These are phyloP conservation scores for Pachliopta kotzebuea DNA, from an alignment of 2,888 invertebrate species.

Conservation along the genomic window DNA sequence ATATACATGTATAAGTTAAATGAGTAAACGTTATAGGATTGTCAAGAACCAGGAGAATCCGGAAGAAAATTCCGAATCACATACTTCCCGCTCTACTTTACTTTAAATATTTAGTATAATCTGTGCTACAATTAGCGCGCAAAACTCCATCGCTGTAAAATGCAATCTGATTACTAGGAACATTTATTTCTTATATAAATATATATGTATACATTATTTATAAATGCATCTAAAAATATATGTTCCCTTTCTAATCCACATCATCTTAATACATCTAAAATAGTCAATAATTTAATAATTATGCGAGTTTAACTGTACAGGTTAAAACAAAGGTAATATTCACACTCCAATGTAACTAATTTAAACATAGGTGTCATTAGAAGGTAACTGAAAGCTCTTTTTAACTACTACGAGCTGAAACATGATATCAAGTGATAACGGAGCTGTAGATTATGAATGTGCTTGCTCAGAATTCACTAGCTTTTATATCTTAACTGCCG, in stretches of 20 bases:
- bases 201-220: constrained; percentile 28
- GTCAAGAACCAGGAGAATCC: no score
- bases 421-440: no score
- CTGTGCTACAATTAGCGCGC: no score
- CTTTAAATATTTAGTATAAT: no score
- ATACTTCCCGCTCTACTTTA: no score
- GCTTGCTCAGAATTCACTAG: no score
- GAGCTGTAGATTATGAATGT: no score
- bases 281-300: constrained; percentile 21
- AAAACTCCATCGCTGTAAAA: constrained; percentile 1
- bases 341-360: constrained; percentile 5
- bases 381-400: constrained; percentile 14
- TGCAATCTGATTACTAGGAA: constrained; percentile 33
- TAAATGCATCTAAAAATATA: constrained; percentile 40
- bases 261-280: constrained; percentile 1
- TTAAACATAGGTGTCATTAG: constrained; percentile 13
- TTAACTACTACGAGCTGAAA: no score
- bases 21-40: no score
- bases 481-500: no score
- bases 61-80: no score
- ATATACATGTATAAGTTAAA: no score
- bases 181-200: constrained; percentile 30
- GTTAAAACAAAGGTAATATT: background rate
- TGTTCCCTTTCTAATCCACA: constrained; percentile 3
- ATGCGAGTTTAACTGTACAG: constrained; percentile 19